These are phyloP conservation scores for Psophia crepitans DNA, from an alignment of 2,113 vertebrate species.

Conservation along the genomic window DNA sequence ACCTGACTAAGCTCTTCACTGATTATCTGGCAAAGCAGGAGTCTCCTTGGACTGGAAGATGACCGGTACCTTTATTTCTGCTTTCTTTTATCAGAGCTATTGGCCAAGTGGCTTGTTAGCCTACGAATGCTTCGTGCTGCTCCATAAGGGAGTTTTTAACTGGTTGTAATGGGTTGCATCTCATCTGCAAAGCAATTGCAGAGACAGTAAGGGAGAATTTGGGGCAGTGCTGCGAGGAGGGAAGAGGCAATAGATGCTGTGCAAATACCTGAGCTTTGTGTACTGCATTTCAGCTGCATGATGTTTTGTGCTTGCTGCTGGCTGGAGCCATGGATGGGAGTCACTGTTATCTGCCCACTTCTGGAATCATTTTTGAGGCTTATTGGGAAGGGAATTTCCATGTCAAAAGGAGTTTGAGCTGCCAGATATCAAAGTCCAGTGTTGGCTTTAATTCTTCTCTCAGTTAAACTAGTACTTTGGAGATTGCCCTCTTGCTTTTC, in stretches of 20 bases:
- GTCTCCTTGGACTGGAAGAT: neutral
- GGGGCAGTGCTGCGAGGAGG: neutral
- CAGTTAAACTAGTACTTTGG: neutral
- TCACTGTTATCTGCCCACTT: neutral
- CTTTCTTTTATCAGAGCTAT: neutral
- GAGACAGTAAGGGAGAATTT: neutral
- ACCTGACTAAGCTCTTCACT: neutral
- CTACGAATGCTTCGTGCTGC: neutral
- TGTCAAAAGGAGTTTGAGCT: neutral
- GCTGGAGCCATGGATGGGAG: neutral
- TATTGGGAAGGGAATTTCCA: neutral
- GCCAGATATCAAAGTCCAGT: rapidly evolving
- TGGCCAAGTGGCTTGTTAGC: neutral
- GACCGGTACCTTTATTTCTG: neutral
- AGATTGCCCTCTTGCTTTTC: neutral
- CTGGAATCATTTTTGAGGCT: neutral
- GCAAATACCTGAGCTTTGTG: neutral
- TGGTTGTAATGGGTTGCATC: neutral
- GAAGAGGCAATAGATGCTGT: neutral
- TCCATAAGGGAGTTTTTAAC: neutral
- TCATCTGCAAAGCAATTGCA: neutral
- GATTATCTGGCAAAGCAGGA: neutral
- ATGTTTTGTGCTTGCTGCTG: neutral
- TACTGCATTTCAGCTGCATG: neutral
- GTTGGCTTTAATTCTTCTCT: neutral